Base-by-base conservation (phyloP, 2,113 vertebrate genomes). In the Eolophus roseicapilla region DNA sequence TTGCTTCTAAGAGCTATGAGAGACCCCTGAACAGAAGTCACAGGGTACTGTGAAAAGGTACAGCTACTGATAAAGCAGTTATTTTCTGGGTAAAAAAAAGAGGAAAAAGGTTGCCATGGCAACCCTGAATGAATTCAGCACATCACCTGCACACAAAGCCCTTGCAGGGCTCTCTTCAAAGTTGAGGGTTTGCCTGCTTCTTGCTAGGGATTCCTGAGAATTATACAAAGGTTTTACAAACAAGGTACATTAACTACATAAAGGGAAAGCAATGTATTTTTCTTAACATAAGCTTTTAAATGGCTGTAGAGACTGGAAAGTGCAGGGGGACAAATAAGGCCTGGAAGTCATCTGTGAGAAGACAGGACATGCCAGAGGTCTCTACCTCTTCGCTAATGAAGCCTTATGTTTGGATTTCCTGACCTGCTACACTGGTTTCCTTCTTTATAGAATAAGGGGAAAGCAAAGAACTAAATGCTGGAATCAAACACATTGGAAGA, bases 101-200 rank as follows among this genome's bases (percentile, higher is more conserved):
- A 13, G 43, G 31, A 31, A n/a, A 4, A 18, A 4, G 8, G 65
- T 87, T 96, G n/a, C 43, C 74, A 94, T 47, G 69, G 87, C 46
- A 91, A 95, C 96, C 35, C 21, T 31, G 60, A 39, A 25, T 15
- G 24, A 86, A 89, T 86, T 89, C 77, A 92, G 87, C 86, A 50
- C 74, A 68, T 92, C 84, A 81, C 93, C 81, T 91, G 81, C 15
- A 15, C 55, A 37, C 7, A 10, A 33, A 80, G 37, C 70, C 50
- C 37, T 74, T 82, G 70, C 35, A 78, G 78, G 87, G 65, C 67
- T 68, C 37, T 44, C 85, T 21, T 44, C 19, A 39, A 93, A 90
- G 78, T 74, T 86, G 43, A 79, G 52, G 39, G 29, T 43, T 88
- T 85, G 74, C 25, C 46, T 59, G 44, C 27, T 35, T 65, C 79